Evolutionary conservation across 53 echinoderm and acorn worm species (phyloP), one percentile per base, ranked within the genome.

Genomic region (Mesocentrotus franciscanus): DNA sequence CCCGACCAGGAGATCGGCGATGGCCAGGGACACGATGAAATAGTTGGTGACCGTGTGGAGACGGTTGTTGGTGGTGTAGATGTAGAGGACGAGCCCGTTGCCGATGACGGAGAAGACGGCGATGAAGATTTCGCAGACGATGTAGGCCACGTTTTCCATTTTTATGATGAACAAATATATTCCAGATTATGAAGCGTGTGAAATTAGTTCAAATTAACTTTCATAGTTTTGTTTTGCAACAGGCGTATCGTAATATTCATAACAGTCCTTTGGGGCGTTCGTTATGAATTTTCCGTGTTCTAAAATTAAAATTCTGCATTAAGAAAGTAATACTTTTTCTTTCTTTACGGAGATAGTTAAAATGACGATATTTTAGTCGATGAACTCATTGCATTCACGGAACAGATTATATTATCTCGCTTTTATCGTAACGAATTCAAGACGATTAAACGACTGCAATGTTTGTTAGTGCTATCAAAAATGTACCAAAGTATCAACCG

Each of bases 21-120:
- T 91, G 60, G 97, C 96, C 70, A 97, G 95, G 16, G 97, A 97
- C 60, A 97, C 96, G 61, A 97, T 97, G 94, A 97, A 97, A 83
- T 95, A 94, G 96, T 97, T 97, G 13, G 97, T 97, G 74, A 97
- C 96, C 11, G 96, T 96, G 33, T 97, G 97, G 22, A 97, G 96
- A 11, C 97, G 96, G 20, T 55, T 89, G 57, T 96, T 96, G 42
- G 90, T 95, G 27, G 90, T 90, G 96, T 96, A 95, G 71, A 96
- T 66, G 90, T 96, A 95, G 58, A 97, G 95, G 14, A 96, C 97
- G 18, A 97, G 76, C 60, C 97, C 96, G 87, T 97, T 97, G 10
- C 97, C 97, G 30, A 97, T 13, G 35, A 97, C 96, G 9, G 97
- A 95, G 0, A 96, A 16, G 42, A 96, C 90, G 12, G 97, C 95